These are phyloP conservation scores for Trissolcus japonicus DNA, from an alignment of 2,888 invertebrate genomes.

Conservation along the genomic window DNA sequence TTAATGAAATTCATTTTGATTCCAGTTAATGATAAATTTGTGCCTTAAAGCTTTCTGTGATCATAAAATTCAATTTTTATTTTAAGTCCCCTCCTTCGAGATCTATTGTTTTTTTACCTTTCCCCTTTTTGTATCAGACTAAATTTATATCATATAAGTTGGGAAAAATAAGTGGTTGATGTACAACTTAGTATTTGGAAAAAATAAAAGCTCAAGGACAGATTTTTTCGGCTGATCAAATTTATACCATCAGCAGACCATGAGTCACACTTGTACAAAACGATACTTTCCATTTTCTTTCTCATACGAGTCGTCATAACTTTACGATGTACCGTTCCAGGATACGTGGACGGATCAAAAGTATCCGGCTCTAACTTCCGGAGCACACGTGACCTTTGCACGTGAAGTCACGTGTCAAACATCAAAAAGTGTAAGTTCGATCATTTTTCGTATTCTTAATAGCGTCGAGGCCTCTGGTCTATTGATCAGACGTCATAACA, in stretches of 20 bases:
- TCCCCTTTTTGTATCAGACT: too few relatives aligned
- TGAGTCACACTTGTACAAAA: conserved; percentile 11
- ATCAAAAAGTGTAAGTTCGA: conserved; percentile 57
- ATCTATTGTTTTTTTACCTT: too few relatives aligned
- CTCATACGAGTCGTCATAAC: conserved; percentile 17
- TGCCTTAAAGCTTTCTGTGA: not conserved
- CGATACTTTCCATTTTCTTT: not conserved
- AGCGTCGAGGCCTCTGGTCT: conserved; percentile 27
- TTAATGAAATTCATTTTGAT: too few relatives aligned
- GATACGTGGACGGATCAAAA: conserved; percentile 55
- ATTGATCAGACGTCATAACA: conserved; percentile 31
- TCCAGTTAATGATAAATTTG: too few relatives aligned
- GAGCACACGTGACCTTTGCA: conserved; percentile 70
- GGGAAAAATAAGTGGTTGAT: too few relatives aligned
- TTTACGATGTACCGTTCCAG: conserved; percentile 39
- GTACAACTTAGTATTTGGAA: not conserved
- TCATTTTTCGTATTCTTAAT: conserved; percentile 49
- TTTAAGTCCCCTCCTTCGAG: too few relatives aligned
- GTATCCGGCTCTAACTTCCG: conserved; percentile 68
- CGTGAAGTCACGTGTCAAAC: conserved; percentile 70
- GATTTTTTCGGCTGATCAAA: not conserved
- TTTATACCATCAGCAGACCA: not conserved
- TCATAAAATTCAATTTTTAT: conserved; percentile 3
- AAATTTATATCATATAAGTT: too few relatives aligned
- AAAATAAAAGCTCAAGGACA: not conserved